Percentiles rank a stretch among this genome's conserved stretches.
Evolutionary conservation across 2,888 invertebrate genomes (phyloP).

Genomic region (Petrophora chlorosata): DNA sequence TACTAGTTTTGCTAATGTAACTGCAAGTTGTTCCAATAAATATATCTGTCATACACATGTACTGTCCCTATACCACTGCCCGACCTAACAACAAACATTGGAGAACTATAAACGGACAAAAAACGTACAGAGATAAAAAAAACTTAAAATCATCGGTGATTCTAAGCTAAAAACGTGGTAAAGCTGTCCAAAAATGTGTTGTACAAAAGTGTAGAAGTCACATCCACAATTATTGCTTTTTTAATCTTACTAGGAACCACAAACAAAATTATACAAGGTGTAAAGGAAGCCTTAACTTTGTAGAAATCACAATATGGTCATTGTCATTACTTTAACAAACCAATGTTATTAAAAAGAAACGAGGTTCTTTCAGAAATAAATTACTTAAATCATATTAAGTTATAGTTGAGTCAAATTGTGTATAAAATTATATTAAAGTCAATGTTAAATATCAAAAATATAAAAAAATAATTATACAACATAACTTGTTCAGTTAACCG

Average conservation of each 20-base stretch:
- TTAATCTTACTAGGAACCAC: slow-evolving; percentile 64
- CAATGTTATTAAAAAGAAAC: too few relatives aligned
- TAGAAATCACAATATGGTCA: neutral
- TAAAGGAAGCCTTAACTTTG: neutral
- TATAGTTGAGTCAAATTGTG: too few relatives aligned
- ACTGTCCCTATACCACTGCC: slow-evolving; percentile 1
- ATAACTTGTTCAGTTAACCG: too few relatives aligned
- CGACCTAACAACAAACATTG: slow-evolving; percentile 1
- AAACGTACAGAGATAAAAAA: slow-evolving; percentile 1
- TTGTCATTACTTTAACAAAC: too few relatives aligned
- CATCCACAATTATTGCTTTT: slow-evolving; percentile 80
- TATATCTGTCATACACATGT: neutral
- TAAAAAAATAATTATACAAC: too few relatives aligned
- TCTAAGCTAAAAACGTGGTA: slow-evolving; percentile 47
- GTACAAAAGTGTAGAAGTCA: slow-evolving; percentile 62
- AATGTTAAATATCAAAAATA: too few relatives aligned
- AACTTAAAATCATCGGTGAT: slow-evolving; percentile 6
- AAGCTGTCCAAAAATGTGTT: slow-evolving; percentile 51
- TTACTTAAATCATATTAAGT: too few relatives aligned
- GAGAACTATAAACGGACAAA: slow-evolving; percentile 3
- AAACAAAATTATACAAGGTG: slow-evolving; percentile 37
- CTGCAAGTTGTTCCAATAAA: too few relatives aligned
- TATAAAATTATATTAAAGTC: too few relatives aligned
- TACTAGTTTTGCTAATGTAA: neutral
- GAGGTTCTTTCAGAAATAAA: too few relatives aligned